phyloP scores from a whole-genome alignment of 2,888 invertebrate species.

The Holacanthella duospinosa region DNA sequence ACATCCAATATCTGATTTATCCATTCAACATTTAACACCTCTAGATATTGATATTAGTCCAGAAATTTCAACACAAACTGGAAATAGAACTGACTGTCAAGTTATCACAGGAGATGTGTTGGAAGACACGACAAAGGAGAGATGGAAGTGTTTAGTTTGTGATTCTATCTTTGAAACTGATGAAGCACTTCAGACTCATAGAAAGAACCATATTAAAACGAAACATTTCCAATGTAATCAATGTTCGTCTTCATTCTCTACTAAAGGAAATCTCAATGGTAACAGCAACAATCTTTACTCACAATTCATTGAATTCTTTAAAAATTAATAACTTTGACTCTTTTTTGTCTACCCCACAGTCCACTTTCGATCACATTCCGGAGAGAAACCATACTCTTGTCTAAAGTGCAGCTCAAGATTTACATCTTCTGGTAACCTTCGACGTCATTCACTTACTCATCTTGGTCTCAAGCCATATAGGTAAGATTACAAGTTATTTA shows the following conservation, averaged over 20 bases:
- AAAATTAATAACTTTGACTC: neutral
- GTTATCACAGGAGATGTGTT: too few species aligned
- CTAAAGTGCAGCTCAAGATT: slow-evolving; percentile 1
- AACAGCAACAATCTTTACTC: too few species aligned
- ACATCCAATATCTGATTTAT: too few species aligned
- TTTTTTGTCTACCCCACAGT: slow-evolving; percentile 1
- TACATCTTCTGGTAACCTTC: slow-evolving; percentile 1
- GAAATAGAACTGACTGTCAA: too few species aligned
- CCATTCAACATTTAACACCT: too few species aligned
- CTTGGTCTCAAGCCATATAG: slow-evolving; percentile 8
- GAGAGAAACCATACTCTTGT: neutral
- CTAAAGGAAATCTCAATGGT: slow-evolving; percentile 9
- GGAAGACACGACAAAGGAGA: too few species aligned
- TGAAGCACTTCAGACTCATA: too few species aligned
- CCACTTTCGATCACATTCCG: neutral
- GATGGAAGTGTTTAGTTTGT: too few species aligned
- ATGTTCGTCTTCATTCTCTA: neutral
- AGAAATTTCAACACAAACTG: too few species aligned
- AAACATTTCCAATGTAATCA: neutral
- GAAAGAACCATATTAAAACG: neutral
- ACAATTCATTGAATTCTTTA: too few species aligned
- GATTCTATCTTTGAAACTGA: too few species aligned
- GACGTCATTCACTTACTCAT: slow-evolving; percentile 8
- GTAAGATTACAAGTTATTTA: neutral
- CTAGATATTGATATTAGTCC: too few species aligned